Percentiles rank a stretch among this genome's conserved stretches.
Conservation (phyloP, 2,888 invertebrate species). For the Nectonema munidae region DNA sequence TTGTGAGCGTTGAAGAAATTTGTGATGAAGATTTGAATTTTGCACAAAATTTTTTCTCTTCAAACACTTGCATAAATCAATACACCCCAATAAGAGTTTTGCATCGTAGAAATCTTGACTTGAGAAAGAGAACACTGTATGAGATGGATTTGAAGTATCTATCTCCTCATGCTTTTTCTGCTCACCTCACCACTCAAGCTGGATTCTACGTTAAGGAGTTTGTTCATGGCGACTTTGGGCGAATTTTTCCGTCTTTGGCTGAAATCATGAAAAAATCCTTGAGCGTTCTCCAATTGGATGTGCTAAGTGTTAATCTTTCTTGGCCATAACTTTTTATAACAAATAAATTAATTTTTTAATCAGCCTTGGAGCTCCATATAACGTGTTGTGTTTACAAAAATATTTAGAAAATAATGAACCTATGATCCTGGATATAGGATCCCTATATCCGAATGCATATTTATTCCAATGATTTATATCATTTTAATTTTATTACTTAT, state of each 20-base stretch:
- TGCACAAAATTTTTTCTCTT: background rate
- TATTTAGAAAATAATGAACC: too few relatives aligned
- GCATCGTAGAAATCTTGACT: conserved; percentile 20
- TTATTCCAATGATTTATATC: too few relatives aligned
- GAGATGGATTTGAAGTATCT: too few relatives aligned
- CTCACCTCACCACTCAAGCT: conserved; percentile 18
- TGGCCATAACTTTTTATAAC: conserved; percentile 32
- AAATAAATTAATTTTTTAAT: too few relatives aligned
- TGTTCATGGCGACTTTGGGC: conserved; percentile 68
- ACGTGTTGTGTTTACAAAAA: too few relatives aligned
- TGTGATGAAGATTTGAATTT: background rate
- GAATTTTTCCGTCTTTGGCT: conserved; percentile 42
- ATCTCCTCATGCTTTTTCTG: too few relatives aligned
- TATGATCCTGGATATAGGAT: too few relatives aligned
- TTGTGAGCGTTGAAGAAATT: conserved; percentile 18
- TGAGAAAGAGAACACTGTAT: conserved; percentile 19
- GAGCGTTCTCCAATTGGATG: conserved; percentile 70
- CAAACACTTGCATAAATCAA: conserved; percentile 11
- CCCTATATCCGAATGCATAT: too few relatives aligned
- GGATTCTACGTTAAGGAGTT: conserved; percentile 63
- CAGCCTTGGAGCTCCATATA: too few relatives aligned
- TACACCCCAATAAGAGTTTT: conserved; percentile 15
- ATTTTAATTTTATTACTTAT: too few relatives aligned
- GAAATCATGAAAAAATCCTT: conserved; percentile 22
- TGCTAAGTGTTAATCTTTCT: conserved; percentile 36